Percentiles rank a stretch among this genome's conserved stretches.
These are phyloP conservation scores for Hirtodrosophila duncani DNA, from an alignment of 2,888 invertebrate genomes.

Conservation along the genomic window DNA sequence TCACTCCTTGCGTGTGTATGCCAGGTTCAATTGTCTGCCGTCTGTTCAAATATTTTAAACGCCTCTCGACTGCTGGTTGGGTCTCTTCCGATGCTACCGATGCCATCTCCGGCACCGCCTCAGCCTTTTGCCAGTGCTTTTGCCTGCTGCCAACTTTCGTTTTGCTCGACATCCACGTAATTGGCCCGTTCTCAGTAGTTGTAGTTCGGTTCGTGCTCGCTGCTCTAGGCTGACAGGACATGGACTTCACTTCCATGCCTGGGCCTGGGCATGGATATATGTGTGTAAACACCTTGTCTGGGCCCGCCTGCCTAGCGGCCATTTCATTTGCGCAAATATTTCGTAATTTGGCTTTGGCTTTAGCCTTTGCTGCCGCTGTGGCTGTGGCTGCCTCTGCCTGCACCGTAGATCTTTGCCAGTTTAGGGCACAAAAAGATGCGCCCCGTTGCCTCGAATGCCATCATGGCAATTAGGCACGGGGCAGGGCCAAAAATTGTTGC, in stretches of 20 bases:
- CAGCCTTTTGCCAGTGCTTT: conserved; percentile 9
- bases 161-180: conserved; percentile 26
- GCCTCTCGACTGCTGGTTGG: conserved; percentile 31
- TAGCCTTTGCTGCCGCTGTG: conserved; percentile 22
- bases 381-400: conserved; percentile 6
- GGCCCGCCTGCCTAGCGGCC: conserved; percentile 38
- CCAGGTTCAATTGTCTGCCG: conserved; percentile 60
- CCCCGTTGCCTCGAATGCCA: conserved; percentile 30
- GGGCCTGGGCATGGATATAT: not conserved
- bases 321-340: conserved; percentile 55
- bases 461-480: conserved; percentile 52
- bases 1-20: conserved; percentile 18
- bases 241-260: too few relatives aligned
- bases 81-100: not conserved
- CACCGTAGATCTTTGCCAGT: conserved; percentile 25
- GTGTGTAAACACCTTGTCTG: conserved; percentile 61
- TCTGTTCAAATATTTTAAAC: conserved; percentile 64
- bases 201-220: conserved; percentile 19
- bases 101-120: too few relatives aligned
- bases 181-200: conserved; percentile 37
- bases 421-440: conserved; percentile 13
- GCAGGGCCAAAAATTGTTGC: conserved; percentile 17
- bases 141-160: conserved; percentile 39
- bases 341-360: conserved; percentile 51
- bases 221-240: conserved; percentile 1